Percentiles rank a stretch among this genome's conserved stretches.
Conservation (phyloP, 2,888 invertebrate species). For the Drosophila vallismaia region DNA sequence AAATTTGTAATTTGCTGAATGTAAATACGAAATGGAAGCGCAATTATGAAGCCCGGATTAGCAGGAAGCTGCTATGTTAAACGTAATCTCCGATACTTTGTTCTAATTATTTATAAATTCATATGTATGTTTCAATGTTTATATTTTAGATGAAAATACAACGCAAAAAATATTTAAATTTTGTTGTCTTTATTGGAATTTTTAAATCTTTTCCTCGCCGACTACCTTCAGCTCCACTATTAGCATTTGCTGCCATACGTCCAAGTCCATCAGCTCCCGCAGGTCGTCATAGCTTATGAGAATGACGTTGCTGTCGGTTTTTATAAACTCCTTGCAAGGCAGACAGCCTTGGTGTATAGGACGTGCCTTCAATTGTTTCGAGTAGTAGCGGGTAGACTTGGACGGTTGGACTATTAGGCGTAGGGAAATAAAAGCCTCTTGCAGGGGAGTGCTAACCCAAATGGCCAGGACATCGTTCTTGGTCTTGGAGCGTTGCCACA, state of each 20-base stretch:
- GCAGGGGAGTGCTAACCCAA: conserved; percentile 55
- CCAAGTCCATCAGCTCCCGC: conserved; percentile 19
- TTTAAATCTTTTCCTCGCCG: conserved; percentile 45
- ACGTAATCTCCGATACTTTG: conserved; percentile 40
- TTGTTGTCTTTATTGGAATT: not conserved
- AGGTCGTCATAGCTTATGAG: conserved; percentile 57
- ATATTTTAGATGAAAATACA: conserved; percentile 28
- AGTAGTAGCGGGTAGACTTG: conserved; percentile 42
- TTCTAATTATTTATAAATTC: conserved; percentile 29
- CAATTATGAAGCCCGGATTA: conserved; percentile 6
- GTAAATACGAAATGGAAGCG: conserved; percentile 23
- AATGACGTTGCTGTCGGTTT: conserved; percentile 55
- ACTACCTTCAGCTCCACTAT: conserved; percentile 53
- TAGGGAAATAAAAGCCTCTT: conserved; percentile 43
- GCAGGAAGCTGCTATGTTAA: conserved; percentile 27
- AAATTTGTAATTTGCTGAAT: conserved; percentile 2
- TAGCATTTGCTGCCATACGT: conserved; percentile 37
- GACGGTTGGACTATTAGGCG: conserved; percentile 56
- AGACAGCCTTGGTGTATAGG: conserved; percentile 17
- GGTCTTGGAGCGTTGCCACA: conserved; percentile 51
- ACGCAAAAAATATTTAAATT: conserved; percentile 32
- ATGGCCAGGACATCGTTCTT: conserved; percentile 52
- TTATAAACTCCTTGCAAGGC: conserved; percentile 57
- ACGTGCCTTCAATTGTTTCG: conserved; percentile 46
- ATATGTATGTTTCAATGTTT: conserved; percentile 34